These are phyloP conservation scores for Dione vanillae DNA, from an alignment of 2,888 invertebrate species.

Conservation along the genomic window DNA sequence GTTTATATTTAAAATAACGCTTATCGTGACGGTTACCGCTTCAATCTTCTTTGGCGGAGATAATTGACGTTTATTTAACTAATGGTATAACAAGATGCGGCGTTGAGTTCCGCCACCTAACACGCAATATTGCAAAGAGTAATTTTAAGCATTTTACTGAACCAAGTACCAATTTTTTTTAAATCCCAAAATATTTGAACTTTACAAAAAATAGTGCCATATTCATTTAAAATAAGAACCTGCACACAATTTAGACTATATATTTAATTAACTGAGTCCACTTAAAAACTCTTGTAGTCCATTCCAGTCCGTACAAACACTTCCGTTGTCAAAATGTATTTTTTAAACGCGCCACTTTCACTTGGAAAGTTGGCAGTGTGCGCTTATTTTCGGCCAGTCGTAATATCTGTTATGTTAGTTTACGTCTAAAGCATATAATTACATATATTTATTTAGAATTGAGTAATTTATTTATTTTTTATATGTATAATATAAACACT, in stretches of 20 bases:
- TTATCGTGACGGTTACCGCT: too few relatives aligned
- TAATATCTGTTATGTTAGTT: slow-evolving; percentile 34
- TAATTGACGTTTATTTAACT: too few relatives aligned
- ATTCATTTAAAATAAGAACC: too few relatives aligned
- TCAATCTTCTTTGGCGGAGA: too few relatives aligned
- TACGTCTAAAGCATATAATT: slow-evolving; percentile 19
- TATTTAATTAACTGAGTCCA: not conserved
- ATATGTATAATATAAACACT: not conserved
- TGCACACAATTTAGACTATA: not conserved
- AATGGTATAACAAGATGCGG: too few relatives aligned
- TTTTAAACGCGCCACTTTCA: slow-evolving; percentile 50
- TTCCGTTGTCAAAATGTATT: slow-evolving; percentile 45
- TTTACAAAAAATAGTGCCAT: too few relatives aligned
- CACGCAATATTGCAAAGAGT: too few relatives aligned
- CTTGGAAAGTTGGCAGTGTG: slow-evolving; percentile 56
- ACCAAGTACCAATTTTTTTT: too few relatives aligned
- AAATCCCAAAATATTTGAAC: too few relatives aligned
- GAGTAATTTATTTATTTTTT: not conserved
- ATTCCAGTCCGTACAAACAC: slow-evolving; percentile 29
- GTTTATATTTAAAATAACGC: too few relatives aligned
- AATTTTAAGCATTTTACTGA: too few relatives aligned
- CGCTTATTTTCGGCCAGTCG: slow-evolving; percentile 52
- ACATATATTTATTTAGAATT: not conserved
- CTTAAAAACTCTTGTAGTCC: not conserved
- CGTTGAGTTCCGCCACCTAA: too few relatives aligned